Percentiles rank a stretch among this genome's conserved stretches.
phyloP scores from a whole-genome alignment of 2,797 vertebrate species.

The Lophius americanus region DNA sequence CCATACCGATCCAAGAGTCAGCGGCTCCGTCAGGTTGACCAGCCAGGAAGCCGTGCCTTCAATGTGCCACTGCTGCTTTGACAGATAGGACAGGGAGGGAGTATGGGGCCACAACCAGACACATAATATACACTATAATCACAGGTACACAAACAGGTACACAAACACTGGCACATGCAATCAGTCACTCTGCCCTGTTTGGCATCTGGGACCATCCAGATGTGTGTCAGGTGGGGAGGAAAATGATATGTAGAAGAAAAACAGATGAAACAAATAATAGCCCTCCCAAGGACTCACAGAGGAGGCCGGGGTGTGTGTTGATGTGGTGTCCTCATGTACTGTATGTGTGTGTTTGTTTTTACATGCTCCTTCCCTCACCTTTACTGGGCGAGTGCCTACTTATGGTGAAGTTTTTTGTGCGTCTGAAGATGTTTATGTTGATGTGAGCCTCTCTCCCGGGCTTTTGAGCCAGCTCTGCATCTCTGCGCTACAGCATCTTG shows the following conservation, averaged over 20 bases:
- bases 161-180: conserved; percentile 39
- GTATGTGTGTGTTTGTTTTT: conserved; percentile 1
- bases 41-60: conserved; percentile 59
- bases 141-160: conserved; percentile 33
- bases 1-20: conserved; percentile 34
- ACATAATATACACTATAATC: conserved; percentile 61
- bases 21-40: conserved; percentile 59
- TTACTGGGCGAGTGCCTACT: conserved; percentile 6
- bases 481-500: conserved; percentile 53
- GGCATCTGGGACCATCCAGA: conserved; percentile 53
- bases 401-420: conserved; percentile 5
- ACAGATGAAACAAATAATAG: conserved; percentile 52
- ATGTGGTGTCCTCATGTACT: neutral
- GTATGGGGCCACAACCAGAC: conserved; percentile 46
- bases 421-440: conserved; percentile 7
- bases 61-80: conserved; percentile 59
- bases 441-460: conserved; percentile 20
- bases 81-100: conserved; percentile 34
- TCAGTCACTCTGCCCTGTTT: conserved; percentile 58
- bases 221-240: conserved; percentile 47
- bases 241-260: conserved; percentile 40
- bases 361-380: neutral
- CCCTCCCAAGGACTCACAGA: conserved; percentile 60
- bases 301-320: conserved; percentile 26
- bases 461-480: conserved; percentile 21